phyloP scores from a whole-genome alignment of 2,113 vertebrate genomes.

The Gymnogyps californianus region DNA sequence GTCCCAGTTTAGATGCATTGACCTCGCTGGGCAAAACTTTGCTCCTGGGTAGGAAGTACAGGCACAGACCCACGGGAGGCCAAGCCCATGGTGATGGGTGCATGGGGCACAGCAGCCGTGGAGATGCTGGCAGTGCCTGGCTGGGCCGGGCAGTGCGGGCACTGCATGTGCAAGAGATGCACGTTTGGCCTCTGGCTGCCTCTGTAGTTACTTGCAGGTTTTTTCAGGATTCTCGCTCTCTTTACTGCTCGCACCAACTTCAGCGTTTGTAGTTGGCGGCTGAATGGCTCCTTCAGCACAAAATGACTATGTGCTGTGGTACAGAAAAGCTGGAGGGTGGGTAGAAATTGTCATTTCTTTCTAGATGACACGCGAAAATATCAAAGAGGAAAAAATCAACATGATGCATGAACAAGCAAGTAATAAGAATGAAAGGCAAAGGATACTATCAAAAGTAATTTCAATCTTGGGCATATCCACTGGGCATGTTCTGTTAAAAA shows the following conservation, averaged over 20 bases:
- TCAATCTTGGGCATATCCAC: not conserved
- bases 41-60: not conserved
- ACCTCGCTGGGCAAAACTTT: not conserved
- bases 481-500: not conserved
- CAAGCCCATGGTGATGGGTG: too few species aligned
- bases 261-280: not conserved
- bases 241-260: not conserved
- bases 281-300: not conserved
- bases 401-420: not conserved
- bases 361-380: not conserved
- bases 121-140: not conserved
- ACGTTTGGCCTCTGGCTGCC: not conserved
- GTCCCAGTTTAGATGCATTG: not conserved
- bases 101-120: accelerated
- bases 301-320: not conserved
- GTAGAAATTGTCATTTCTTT: not conserved
- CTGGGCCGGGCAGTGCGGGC: not conserved
- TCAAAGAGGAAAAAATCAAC: not conserved
- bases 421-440: not conserved
- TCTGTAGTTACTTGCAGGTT: not conserved
- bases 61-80: not conserved
- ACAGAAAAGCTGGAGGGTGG: not conserved
- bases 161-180: not conserved
- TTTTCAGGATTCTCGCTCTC: accelerated
- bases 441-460: not conserved